phyloP scores from a whole-genome alignment of 2,113 vertebrate genomes.

The Ailuropoda melanoleuca region DNA sequence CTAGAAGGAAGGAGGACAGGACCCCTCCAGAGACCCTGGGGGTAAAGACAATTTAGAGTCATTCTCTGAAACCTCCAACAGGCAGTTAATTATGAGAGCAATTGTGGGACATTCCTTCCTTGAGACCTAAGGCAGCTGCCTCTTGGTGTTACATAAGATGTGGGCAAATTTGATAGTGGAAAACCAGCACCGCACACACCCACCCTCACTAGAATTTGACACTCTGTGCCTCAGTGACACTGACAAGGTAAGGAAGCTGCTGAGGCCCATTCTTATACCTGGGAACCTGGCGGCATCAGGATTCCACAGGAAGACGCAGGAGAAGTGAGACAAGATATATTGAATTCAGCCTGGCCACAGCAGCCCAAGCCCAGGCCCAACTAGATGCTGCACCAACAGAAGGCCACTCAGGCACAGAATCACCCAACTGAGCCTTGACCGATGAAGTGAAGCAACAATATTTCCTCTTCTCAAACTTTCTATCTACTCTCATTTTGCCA shows the following conservation, averaged over 20 bases:
- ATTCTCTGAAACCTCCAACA: neutral
- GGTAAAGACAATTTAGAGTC: neutral
- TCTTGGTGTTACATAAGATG: neutral
- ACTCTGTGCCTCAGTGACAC: neutral
- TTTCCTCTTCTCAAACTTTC: neutral
- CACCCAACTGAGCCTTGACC: neutral
- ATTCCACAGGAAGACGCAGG: neutral
- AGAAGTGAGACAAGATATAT: neutral
- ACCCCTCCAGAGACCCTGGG: neutral
- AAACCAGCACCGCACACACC: neutral
- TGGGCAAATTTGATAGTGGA: neutral
- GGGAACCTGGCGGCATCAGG: neutral
- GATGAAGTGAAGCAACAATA: neutral
- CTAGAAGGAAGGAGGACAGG: neutral
- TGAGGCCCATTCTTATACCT: neutral
- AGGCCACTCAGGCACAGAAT: neutral
- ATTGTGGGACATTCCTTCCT: neutral
- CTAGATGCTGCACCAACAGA: neutral
- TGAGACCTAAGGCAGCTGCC: neutral
- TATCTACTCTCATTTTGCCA: neutral
- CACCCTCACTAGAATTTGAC: neutral
- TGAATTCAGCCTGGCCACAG: neutral
- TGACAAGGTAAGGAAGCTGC: neutral
- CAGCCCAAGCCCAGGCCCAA: neutral
- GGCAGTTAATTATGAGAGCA: neutral